A percentile compares a stretch with the other conserved stretches of the same genome.
Conservation (phyloP, 2,113 vertebrate genomes). For the Uropsilus gracilis region DNA sequence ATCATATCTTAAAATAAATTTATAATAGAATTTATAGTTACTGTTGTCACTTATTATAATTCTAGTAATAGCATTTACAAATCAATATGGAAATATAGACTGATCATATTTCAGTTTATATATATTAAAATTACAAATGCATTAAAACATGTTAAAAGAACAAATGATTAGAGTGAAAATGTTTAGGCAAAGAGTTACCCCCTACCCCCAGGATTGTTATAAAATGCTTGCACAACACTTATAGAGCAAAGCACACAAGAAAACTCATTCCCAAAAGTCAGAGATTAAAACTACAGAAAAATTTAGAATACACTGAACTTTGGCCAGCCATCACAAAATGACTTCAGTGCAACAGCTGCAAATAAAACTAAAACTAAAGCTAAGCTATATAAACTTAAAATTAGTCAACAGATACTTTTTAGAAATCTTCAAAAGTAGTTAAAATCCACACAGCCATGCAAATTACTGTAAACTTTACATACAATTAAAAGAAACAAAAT, state of each 20-base stretch:
- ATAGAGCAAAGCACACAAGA: constrained; percentile 46
- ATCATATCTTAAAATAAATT: constrained; percentile 21
- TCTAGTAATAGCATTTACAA: constrained; percentile 21
- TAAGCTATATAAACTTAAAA: constrained; percentile 61
- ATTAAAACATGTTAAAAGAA: not conserved
- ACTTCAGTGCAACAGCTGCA: constrained; percentile 71
- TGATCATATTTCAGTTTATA: not conserved
- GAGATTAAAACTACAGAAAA: constrained; percentile 73
- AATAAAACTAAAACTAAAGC: constrained; percentile 70
- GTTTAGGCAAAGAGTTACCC: too few species aligned
- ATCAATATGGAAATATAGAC: not conserved
- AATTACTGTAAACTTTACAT: constrained; percentile 47
- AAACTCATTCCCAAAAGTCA: constrained; percentile 71
- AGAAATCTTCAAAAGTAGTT: constrained; percentile 60
- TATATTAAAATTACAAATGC: constrained; percentile 29
- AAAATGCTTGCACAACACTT: too few species aligned
- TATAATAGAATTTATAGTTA: constrained; percentile 25
- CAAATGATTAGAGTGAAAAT: constrained; percentile 46
- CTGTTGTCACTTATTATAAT: constrained; percentile 3
- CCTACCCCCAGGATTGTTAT: too few species aligned
- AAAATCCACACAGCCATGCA: not conserved
- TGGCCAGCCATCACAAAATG: constrained; percentile 60
- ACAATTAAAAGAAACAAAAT: constrained; percentile 53
- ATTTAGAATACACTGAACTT: constrained; percentile 67
- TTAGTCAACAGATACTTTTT: constrained; percentile 37